phyloP scores from a whole-genome alignment of 2,888 invertebrate genomes.

The Tuberolachnus salignus region DNA sequence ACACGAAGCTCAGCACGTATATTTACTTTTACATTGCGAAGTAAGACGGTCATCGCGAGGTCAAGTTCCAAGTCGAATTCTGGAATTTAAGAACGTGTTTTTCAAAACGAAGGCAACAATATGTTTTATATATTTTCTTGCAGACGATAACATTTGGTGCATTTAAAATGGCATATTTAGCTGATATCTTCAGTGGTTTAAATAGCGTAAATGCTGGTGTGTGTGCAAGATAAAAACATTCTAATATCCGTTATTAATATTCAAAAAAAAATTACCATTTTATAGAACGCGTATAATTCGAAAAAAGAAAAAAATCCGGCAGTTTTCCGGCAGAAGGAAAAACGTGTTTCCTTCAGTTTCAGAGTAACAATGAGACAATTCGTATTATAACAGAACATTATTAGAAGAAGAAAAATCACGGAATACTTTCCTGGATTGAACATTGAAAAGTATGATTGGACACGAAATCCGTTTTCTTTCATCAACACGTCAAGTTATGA shows the following conservation, averaged over 20 bases:
- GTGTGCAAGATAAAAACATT: conserved; percentile 23
- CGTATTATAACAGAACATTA: no score
- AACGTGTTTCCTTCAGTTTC: conserved; percentile 12
- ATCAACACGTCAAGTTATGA: conserved; percentile 5
- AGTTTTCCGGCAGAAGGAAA: no score
- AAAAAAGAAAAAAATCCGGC: no score
- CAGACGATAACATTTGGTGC: conserved; percentile 18
- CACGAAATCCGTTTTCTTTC: conserved; percentile 13
- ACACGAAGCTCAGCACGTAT: conserved; percentile 17
- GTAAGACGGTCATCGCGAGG: conserved; percentile 15
- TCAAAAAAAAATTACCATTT: conserved; percentile 6
- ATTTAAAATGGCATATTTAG: conserved; percentile 19
- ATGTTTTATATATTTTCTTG: conserved; percentile 17
- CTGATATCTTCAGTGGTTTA: conserved; percentile 21
- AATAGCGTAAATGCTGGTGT: conserved; percentile 19
- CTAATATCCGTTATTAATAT: neutral
- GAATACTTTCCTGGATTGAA: no score
- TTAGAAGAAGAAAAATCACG: no score
- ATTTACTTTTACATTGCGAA: conserved; percentile 29
- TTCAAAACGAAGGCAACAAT: conserved; percentile 18
- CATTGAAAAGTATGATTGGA: no score
- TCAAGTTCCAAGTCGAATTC: conserved; percentile 15
- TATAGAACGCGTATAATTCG: conserved; percentile 5
- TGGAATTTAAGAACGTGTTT: conserved; percentile 23
- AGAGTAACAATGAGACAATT: conserved; percentile 29